Base-by-base conservation (phyloP, 1,140 invertebrate genomes). In the Halesus radiatus region DNA sequence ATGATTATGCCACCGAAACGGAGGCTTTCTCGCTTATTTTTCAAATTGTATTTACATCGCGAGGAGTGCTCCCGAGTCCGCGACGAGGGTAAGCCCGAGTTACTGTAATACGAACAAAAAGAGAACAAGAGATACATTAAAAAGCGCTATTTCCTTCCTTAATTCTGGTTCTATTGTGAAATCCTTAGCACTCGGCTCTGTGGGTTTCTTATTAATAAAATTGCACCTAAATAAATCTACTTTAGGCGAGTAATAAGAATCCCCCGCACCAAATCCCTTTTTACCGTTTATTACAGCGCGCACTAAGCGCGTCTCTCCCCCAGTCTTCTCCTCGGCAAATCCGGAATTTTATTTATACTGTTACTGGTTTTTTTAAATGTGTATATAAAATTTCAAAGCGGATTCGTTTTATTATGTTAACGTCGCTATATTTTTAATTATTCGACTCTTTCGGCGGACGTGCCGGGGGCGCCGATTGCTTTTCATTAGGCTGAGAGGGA, bases 131-230 rank as follows among this genome's bases (percentile, higher is more conserved):
- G 76, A 79, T 82, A 74, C 78, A 82, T 82, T 82, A 82, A 82
- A 82, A 79, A 82, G 78, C 70, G 77, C 76, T 82, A 82, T 82
- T 82, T 78, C 75, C 79, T 82, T 79, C 77, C 81, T 68, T 82
- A 82, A 82, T 82, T 82, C 81, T n/a, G 32, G 18, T 76, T 66
- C 81, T 60, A 32, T 76, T 82, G 78, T 72, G 74, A 53, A 66
- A 37, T 20, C 62, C 64, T 29, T 32, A 56, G 62, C 64, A 78
- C 64, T 80, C 32, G 54, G 32, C 60, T 78, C 22, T 64, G 66
- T 54, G 80, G 66, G 64, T 37, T 66, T 70, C 78, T 82, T 82
- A 82, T 82, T 82, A 82, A 82, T 82, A 82, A 82, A 82, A 82
- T 82, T 82, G 81, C 81, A 80, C 56, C 66, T 75, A 79, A 82